Evolutionary conservation across 2,113 vertebrate species (phyloP).

Genomic region (Chaenogobius annularis): DNA sequence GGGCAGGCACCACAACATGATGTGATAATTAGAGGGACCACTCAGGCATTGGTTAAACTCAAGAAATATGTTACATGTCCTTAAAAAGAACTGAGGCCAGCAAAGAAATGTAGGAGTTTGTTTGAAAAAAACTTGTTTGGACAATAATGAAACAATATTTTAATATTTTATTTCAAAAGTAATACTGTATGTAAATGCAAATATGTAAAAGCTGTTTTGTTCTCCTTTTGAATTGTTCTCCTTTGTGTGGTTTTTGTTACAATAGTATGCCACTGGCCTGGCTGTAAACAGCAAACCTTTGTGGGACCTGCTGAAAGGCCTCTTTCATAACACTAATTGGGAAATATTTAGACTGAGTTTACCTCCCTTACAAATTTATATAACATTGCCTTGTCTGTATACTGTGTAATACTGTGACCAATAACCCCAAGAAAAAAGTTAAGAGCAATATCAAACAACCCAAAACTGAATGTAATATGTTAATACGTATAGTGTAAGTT

Average conservation of each 20-base stretch:
- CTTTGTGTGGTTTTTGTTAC: constrained; percentile 59
- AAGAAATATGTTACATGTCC: constrained; percentile 57
- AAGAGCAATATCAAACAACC: not conserved
- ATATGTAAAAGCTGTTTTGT: constrained; percentile 4
- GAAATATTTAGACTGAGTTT: constrained; percentile 61
- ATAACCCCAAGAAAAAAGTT: constrained; percentile 4
- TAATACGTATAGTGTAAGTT: not conserved
- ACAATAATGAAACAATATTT: not conserved
- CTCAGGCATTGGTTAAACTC: constrained; percentile 58
- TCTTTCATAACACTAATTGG: constrained; percentile 67
- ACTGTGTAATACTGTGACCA: constrained; percentile 14
- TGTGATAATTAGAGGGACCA: constrained; percentile 63
- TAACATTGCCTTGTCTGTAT: constrained; percentile 51
- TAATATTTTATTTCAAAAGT: not conserved
- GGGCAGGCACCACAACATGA: constrained; percentile 52
- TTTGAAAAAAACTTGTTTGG: not conserved
- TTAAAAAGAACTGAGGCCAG: constrained; percentile 22
- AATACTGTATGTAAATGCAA: not conserved
- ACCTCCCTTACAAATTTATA: constrained; percentile 61
- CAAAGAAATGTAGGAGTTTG: constrained; percentile 14
- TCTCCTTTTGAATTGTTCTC: not conserved
- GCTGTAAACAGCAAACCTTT: constrained; percentile 58
- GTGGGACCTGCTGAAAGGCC: constrained; percentile 63
- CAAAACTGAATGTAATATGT: not conserved
- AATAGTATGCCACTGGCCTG: constrained; percentile 43